Evolutionary conservation across 2,888 invertebrate genomes (phyloP), one percentile per base, ranked within the genome.

Genomic region (Hermaeophaga mercurialis): DNA sequence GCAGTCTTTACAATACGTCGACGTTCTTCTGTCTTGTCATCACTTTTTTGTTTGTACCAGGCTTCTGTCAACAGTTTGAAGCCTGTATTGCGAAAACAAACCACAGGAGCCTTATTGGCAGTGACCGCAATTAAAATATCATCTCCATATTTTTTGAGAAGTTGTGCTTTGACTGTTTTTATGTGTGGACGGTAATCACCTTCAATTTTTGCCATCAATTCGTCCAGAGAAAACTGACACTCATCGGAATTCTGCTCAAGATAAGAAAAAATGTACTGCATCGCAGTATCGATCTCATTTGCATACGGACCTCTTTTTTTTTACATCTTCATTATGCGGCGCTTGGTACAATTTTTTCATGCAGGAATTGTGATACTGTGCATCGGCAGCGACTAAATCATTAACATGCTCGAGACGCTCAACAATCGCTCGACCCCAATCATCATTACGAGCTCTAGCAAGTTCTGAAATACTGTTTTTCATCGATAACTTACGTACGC

Each of bases 221-320:
- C 57, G n/a, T 60, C 48, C 1, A 66, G 28, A 15, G 49, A 50
- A 39, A 66, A 66, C 47, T 66, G 64, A 59, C 59, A 65, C 57
- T 66, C 46, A n/a, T 45, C 39, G 14, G n/a, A 24, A 26, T 48
- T 36, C 11, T 26, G 6, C 24, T 22, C 36, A 5, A 38, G 12
- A 5, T 44, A 26, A 11, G 43, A 24, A 9, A 9, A 11, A 19
- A 41, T 41, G 9, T n/a, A 14, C 47, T 66, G 56, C 61, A 62
- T 65, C 9, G 59, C 62, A 49, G 60, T 58, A 41, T 61, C 60
- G 28, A 63, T 52, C 28, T 62, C 61, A 33, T 8, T 15, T 9
- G 43, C 33, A 44, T 44, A 3, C 12, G 56, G 38, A 43, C 49
- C 9, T 24, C 12, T 24, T 48, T 12, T 47, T n/a, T 45, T 22